Conservation (phyloP, 2,113 vertebrate genomes). For the Potamarius usumacintae region DNA sequence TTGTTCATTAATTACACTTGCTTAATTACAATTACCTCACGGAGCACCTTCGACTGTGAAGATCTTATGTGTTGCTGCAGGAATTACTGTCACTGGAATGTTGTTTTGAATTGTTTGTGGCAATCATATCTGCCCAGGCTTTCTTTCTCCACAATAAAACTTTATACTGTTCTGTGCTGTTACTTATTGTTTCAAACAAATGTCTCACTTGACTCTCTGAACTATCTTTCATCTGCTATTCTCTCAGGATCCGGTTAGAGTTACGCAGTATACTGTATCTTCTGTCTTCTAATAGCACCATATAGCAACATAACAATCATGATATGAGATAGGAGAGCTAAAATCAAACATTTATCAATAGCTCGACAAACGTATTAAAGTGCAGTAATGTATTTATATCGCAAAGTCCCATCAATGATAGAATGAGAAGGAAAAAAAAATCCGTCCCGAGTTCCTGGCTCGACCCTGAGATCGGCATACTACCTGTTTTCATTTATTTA, state of each 20-base stretch:
- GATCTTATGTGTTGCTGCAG: conserved; percentile 17
- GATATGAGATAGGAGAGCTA: neutral
- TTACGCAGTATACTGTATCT: neutral
- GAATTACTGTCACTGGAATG: conserved; percentile 3
- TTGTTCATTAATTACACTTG: conserved; percentile 13
- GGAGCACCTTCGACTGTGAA: conserved; percentile 25
- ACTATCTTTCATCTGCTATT: neutral
- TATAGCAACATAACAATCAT: neutral
- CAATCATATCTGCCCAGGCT: conserved; percentile 12
- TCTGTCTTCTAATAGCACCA: neutral
- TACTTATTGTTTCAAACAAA: neutral
- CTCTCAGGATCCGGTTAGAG: neutral
- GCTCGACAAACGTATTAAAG: neutral
- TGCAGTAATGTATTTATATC: neutral
- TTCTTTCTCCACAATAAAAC: conserved; percentile 41
- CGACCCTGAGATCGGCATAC: no score
- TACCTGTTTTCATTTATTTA: neutral
- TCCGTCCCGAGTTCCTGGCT: no score
- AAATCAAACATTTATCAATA: neutral
- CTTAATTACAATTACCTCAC: neutral
- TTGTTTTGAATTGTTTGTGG: neutral
- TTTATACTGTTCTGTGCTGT: conserved; percentile 22
- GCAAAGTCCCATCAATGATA: neutral
- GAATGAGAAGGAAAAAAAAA: neutral
- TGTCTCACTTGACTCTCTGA: neutral